These are phyloP conservation scores for Cacoxenus indagator DNA, from an alignment of 2,888 invertebrate species.

Conservation along the genomic window DNA sequence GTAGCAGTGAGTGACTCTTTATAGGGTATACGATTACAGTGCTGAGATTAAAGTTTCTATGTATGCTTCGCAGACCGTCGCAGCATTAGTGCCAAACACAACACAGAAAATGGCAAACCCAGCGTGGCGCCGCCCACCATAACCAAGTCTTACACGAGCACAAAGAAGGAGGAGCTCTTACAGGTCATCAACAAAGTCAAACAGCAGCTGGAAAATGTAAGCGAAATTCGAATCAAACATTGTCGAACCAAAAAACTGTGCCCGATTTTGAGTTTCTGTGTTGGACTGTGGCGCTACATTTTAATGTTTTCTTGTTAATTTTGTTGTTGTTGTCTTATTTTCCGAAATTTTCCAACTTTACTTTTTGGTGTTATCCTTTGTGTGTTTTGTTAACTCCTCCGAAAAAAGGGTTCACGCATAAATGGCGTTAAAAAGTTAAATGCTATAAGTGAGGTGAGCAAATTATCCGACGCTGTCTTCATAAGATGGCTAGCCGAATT, in stretches of 20 bases:
- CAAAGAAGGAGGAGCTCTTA: slow-evolving; percentile 80
- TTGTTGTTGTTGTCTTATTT: slow-evolving; percentile 21
- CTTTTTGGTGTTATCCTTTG: slow-evolving; percentile 41
- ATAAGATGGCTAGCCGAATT: background rate
- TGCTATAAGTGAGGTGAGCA: slow-evolving; percentile 70
- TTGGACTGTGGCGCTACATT: background rate
- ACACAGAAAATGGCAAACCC: slow-evolving; percentile 66
- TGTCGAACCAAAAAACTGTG: too few species aligned
- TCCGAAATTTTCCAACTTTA: slow-evolving; percentile 34
- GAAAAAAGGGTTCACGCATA: slow-evolving; percentile 66
- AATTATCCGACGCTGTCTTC: background rate
- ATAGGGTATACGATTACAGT: background rate
- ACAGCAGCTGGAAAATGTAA: slow-evolving; percentile 88
- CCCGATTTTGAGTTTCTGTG: too few species aligned
- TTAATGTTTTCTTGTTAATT: background rate
- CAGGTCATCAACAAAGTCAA: slow-evolving; percentile 87
- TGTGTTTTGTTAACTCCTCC: slow-evolving; percentile 44
- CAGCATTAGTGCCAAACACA: slow-evolving; percentile 77
- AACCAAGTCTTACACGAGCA: slow-evolving; percentile 71
- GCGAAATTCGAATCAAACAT: slow-evolving; percentile 69
- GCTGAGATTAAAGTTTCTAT: background rate
- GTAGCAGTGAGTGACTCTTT: slow-evolving; percentile 60
- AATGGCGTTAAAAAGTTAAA: slow-evolving; percentile 67
- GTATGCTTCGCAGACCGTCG: slow-evolving; percentile 71
- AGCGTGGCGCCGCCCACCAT: slow-evolving; percentile 62